phyloP scores from a whole-genome alignment of 2,888 invertebrate species.

The Drosophila demipolita region DNA sequence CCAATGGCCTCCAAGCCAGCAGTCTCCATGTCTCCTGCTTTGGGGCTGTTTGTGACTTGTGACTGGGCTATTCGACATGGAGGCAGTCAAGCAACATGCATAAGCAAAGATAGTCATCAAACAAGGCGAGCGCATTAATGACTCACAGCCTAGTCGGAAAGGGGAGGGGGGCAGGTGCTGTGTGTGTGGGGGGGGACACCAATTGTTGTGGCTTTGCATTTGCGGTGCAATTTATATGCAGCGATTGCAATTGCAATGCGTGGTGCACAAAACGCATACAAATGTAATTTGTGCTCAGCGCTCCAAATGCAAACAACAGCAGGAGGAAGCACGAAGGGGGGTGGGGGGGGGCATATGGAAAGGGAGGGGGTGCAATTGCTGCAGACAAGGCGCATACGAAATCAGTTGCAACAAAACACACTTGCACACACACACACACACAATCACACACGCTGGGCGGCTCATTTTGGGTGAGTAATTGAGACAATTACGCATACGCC shows the following conservation, averaged over 20 bases:
- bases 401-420: constrained; percentile 49
- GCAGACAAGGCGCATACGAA: constrained; percentile 70
- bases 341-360: neutral
- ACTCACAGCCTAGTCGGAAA: constrained; percentile 39
- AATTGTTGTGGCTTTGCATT: constrained; percentile 78
- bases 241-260: constrained; percentile 79
- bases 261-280: constrained; percentile 78
- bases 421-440: constrained; percentile 14
- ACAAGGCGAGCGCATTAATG: constrained; percentile 75
- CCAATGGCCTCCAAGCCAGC: neutral
- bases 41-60: neutral
- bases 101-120: constrained; percentile 79
- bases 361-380: constrained; percentile 19
- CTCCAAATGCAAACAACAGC: constrained; percentile 66
- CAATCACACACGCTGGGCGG: constrained; percentile 52
- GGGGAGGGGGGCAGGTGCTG: neutral
- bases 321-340: constrained; percentile 7
- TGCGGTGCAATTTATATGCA: constrained; percentile 76
- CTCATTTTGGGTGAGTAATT: constrained; percentile 80
- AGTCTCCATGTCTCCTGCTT: constrained; percentile 1
- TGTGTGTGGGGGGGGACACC: constrained; percentile 1
- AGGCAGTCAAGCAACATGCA: constrained; percentile 60
- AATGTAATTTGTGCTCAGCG: constrained; percentile 74
- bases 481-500: constrained; percentile 78
- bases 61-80: constrained; percentile 3